These are phyloP conservation scores for Megaptera novaeangliae DNA, from an alignment of 2,113 vertebrate genomes.

Conservation along the genomic window DNA sequence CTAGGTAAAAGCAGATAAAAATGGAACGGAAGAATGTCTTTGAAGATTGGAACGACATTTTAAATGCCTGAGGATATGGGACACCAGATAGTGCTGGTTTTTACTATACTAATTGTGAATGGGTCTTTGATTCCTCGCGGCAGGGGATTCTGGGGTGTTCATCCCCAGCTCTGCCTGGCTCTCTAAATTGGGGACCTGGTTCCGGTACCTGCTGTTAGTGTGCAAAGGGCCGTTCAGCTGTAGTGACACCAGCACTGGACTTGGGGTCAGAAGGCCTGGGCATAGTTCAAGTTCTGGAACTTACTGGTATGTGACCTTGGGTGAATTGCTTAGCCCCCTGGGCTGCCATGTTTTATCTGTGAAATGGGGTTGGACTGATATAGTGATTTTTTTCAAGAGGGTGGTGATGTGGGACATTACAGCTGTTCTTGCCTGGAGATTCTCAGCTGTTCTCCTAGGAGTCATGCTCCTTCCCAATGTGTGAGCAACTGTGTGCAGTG, in stretches of 20 bases:
- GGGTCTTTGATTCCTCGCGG: conserved; percentile 21
- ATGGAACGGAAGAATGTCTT: conserved; percentile 44
- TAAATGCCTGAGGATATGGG: conserved; percentile 36
- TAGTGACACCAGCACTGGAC: background rate
- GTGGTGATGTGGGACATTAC: background rate
- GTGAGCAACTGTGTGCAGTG: background rate
- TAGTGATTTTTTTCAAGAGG: background rate
- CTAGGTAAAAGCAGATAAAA: conserved; percentile 62
- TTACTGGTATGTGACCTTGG: background rate
- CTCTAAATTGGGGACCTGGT: background rate
- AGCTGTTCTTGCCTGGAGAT: background rate
- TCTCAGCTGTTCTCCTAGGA: background rate
- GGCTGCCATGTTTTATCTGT: background rate
- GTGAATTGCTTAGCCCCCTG: background rate
- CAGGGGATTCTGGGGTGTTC: background rate
- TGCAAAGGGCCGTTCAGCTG: background rate
- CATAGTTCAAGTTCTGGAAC: background rate
- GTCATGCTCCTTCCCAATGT: background rate
- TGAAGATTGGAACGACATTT: conserved; percentile 36
- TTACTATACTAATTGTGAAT: conserved; percentile 26
- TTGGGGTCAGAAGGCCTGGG: background rate
- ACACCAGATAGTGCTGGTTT: conserved; percentile 49
- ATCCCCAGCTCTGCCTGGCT: background rate
- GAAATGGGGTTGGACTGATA: background rate
- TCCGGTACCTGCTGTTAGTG: background rate